A percentile compares a stretch with the other conserved stretches of the same genome.
Evolutionary conservation across 2,888 invertebrate genomes (phyloP).

Genomic region (Trypoxylon attenuatum): DNA sequence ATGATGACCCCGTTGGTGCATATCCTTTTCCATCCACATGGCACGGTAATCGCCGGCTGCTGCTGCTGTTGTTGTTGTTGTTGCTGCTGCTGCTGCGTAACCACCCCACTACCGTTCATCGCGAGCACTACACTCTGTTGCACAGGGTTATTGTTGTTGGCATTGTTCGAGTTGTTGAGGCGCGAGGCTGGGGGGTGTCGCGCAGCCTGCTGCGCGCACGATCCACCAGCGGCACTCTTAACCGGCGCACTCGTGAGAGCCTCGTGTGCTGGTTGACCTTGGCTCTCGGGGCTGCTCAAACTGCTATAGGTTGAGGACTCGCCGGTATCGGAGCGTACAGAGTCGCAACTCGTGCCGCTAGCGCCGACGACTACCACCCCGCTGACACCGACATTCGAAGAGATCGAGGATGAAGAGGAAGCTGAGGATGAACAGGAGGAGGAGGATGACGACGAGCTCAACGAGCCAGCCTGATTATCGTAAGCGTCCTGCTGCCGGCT

Average conservation of each 20-base stretch:
- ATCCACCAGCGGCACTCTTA: conserved; percentile 71
- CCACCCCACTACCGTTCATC: conserved; percentile 58
- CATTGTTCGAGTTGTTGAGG: conserved; percentile 61
- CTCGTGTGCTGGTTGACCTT: conserved; percentile 63
- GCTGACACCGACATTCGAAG: conserved; percentile 22
- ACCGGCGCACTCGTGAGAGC: conserved; percentile 37
- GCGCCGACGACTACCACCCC: conserved; percentile 8
- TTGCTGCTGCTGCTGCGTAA: conserved; percentile 55
- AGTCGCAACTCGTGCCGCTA: conserved; percentile 75
- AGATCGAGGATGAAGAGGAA: conserved; percentile 17
- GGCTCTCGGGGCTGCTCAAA: conserved; percentile 75
- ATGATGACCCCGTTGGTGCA: conserved; percentile 83
- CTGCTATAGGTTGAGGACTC: conserved; percentile 77
- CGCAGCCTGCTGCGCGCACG: conserved; percentile 70
- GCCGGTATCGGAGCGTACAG: conserved; percentile 78
- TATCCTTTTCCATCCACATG: conserved; percentile 87
- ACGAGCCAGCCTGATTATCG: conserved; percentile 41
- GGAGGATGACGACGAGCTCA: conserved; percentile 26
- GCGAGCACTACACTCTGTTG: conserved; percentile 58
- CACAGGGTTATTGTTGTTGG: conserved; percentile 73
- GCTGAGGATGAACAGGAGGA: conserved; percentile 19
- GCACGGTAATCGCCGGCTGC: conserved; percentile 77
- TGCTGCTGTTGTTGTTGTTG: conserved; percentile 60
- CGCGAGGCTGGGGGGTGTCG: conserved; percentile 54
- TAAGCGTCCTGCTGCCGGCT: conserved; percentile 51